Percentiles rank a stretch among this genome's conserved stretches.
Evolutionary conservation across 2,113 vertebrate species (phyloP).

Genomic region (Illadopsis cleaveri): DNA sequence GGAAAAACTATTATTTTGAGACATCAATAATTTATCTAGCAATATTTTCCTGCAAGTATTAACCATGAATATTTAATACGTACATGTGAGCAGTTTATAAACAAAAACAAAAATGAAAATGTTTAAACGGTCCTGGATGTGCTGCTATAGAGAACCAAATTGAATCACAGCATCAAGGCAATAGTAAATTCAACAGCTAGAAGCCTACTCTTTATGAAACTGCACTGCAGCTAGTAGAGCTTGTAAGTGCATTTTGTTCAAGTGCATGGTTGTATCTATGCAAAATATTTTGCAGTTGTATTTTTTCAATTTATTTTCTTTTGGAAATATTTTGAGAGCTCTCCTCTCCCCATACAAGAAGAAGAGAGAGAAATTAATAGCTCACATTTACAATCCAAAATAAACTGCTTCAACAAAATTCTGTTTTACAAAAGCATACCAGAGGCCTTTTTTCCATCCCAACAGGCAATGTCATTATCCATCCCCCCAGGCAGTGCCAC

Average conservation of each 20-base stretch:
- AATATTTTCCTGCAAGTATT: constrained; percentile 25
- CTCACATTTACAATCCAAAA: background rate
- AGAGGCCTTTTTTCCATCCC: background rate
- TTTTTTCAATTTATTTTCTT: background rate
- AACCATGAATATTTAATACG: constrained; percentile 23
- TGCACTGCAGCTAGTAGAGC: background rate
- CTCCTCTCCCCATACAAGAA: background rate
- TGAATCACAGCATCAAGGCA: background rate
- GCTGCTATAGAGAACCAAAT: background rate
- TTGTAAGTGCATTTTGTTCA: background rate
- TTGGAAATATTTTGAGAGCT: constrained; percentile 3
- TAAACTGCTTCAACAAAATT: background rate
- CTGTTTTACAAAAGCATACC: background rate
- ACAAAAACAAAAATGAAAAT: constrained; percentile 41
- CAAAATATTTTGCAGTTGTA: background rate
- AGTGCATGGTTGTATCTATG: background rate
- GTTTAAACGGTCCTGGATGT: background rate
- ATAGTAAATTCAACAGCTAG: background rate
- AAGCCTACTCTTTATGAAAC: background rate
- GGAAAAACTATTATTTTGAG: background rate
- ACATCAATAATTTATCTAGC: constrained; percentile 23
- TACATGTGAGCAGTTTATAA: background rate
- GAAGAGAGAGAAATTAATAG: background rate
- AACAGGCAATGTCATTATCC: background rate
- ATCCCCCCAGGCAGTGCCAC: background rate